Base-by-base conservation (phyloP, 2,888 invertebrate genomes). In the Boloria selene region DNA sequence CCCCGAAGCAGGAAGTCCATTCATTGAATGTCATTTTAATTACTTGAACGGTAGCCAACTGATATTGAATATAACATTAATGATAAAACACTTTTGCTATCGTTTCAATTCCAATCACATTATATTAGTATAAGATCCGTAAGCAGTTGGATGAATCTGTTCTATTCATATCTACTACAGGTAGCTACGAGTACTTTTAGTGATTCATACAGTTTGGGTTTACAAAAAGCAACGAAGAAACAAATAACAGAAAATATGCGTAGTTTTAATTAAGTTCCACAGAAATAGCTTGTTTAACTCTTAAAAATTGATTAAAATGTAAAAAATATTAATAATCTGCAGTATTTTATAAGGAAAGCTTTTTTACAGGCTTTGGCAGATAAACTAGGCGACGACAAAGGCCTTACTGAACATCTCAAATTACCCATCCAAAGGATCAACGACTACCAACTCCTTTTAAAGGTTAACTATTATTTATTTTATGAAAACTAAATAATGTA, bases 371-470 rank as follows among this genome's bases (percentile, higher is more conserved):
- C 96, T 86, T 93, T 96, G 92, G 96, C 97, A 87, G 95, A 95
- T 81, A 95, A 94, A 84, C 94, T 97, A 80, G 95, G 95, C 80
- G 97, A 98, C 95, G 97, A 97, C 87, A 97, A 98, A 91, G 95
- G 95, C 77, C 94, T 98, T 79, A 93, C 95, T 79, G 98, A 98
- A 89, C 98, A 98, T 92, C 94, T 98, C 77, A 97, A 98, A 92
- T 95, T 98, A 79, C 98, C 98, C 77, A 96, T 97, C 83, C 97
- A 98, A 93, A 95, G 98, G 85, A 97, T 98, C 87, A 98, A 97
- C 95, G 98, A 98, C 93, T 98, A 98, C 90, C 98, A 98, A 92
- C 95, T 98, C 79, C 95, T 98, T 70, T 93, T 98, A 75, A 97
- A 98, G 96, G 98, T 97, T 69, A 69, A 26, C n/a, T 22, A 52